phyloP scores from a whole-genome alignment of 2,113 vertebrate genomes.

The Amphiprion ocellaris region DNA sequence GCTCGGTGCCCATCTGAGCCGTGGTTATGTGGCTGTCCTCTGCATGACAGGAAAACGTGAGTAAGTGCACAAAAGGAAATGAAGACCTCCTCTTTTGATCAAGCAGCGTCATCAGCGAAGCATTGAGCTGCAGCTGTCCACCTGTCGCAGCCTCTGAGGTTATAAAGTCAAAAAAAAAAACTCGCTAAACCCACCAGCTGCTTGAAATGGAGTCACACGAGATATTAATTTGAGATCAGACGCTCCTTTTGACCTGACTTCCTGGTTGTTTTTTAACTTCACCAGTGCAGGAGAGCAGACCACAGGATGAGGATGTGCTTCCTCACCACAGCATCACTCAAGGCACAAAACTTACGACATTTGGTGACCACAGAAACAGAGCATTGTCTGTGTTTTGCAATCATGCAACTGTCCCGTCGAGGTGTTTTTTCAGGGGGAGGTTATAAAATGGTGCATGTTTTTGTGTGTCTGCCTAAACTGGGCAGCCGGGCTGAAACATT shows the following conservation, averaged over 20 bases:
- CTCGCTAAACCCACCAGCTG: slow-evolving; percentile 1
- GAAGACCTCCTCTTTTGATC: background rate
- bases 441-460: background rate
- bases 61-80: slow-evolving; percentile 18
- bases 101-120: background rate
- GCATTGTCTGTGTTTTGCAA: slow-evolving; percentile 60
- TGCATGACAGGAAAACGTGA: slow-evolving; percentile 25
- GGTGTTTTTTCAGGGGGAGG: background rate
- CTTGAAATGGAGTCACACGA: background rate
- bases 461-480: background rate
- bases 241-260: slow-evolving; percentile 72
- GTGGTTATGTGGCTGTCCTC: slow-evolving; percentile 87
- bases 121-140: slow-evolving; percentile 17
- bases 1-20: slow-evolving; percentile 92
- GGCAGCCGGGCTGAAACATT: slow-evolving; percentile 29
- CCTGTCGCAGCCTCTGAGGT: background rate
- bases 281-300: slow-evolving; percentile 63
- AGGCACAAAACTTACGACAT: slow-evolving; percentile 67
- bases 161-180: background rate
- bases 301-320: slow-evolving; percentile 79
- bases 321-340: slow-evolving; percentile 67
- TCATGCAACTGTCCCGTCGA: slow-evolving; percentile 38
- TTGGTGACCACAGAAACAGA: slow-evolving; percentile 63
- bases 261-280: slow-evolving; percentile 58
- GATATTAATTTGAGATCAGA: slow-evolving; percentile 63